These are phyloP conservation scores for Alentia gelatinosa DNA, from an alignment of 2,888 invertebrate genomes.

Conservation along the genomic window DNA sequence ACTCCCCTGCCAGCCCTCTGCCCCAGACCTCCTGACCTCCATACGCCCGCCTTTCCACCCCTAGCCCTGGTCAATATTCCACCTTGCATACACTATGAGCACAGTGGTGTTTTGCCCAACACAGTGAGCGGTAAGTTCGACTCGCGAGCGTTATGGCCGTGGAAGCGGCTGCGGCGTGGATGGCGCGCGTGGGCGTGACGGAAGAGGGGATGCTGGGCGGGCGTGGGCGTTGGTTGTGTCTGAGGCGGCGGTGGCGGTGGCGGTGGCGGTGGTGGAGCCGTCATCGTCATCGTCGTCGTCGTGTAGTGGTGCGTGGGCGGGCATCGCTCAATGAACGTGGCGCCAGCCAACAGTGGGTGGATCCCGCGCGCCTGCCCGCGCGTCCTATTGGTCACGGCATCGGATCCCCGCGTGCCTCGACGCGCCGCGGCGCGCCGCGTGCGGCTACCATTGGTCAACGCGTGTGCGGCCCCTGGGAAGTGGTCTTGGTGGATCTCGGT, in stretches of 20 bases:
- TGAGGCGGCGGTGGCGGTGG: not conserved
- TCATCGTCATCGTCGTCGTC: not conserved
- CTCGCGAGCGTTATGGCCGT: too few species aligned
- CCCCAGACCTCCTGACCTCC: not conserved
- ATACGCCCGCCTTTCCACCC: too few species aligned
- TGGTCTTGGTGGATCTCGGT: not conserved
- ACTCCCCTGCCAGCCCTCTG: not conserved
- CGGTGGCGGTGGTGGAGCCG: not conserved
- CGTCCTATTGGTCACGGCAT: not conserved
- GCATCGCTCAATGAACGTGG: not conserved
- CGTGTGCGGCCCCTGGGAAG: not conserved
- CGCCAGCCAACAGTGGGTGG: not conserved
- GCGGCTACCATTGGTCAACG: not conserved
- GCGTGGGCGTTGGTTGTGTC: not conserved
- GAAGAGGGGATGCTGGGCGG: not conserved
- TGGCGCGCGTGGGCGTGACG: too few species aligned
- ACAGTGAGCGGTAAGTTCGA: too few species aligned
- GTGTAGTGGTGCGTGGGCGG: not conserved
- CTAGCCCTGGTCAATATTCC: too few species aligned
- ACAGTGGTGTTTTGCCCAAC: too few species aligned
- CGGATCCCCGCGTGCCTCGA: conserved; percentile 1
- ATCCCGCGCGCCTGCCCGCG: not conserved
- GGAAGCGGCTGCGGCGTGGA: too few species aligned
- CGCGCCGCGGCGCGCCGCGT: not conserved
- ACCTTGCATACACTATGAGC: too few species aligned